phyloP scores from a whole-genome alignment of 1,140 invertebrate species.

The Daktulosphaira vitifoliae region DNA sequence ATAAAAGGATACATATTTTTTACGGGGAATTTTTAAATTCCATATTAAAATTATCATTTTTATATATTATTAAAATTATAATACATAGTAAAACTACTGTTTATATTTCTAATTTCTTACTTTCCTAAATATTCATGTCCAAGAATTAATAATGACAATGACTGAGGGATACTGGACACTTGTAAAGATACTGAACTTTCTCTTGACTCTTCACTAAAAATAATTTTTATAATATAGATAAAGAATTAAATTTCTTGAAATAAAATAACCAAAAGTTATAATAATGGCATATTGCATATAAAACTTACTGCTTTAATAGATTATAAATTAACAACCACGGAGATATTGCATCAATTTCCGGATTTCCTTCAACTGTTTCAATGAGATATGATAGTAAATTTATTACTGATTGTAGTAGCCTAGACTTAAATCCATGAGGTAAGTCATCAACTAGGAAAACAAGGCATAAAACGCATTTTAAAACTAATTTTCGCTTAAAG shows the following conservation, averaged over 20 bases:
- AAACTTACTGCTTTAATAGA: constrained; percentile 50
- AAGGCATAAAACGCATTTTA: not conserved
- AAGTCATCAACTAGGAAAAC: constrained; percentile 39
- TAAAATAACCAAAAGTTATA: no score
- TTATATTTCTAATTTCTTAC: constrained; percentile 38
- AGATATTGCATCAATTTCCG: constrained; percentile 50
- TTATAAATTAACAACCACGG: constrained; percentile 78
- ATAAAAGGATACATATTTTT: no score
- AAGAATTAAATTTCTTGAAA: no score
- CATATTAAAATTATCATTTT: no score
- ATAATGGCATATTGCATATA: not conserved
- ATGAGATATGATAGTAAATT: constrained; percentile 64
- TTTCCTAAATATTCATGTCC: constrained; percentile 77
- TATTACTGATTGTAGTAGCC: constrained; percentile 66
- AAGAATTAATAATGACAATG: constrained; percentile 67
- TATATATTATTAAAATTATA: no score
- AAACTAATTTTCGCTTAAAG: no score
- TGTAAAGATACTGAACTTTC: not conserved
- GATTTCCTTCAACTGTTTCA: constrained; percentile 49
- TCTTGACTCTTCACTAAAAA: constrained; percentile 18
- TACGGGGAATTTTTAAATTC: no score
- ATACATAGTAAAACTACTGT: no score
- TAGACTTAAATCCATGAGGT: constrained; percentile 50
- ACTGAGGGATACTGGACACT: constrained; percentile 51
- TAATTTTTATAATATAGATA: no score